Evolutionary conservation across 2,113 vertebrate species (phyloP).

Genomic region (Sphaerodactylus townsendi): DNA sequence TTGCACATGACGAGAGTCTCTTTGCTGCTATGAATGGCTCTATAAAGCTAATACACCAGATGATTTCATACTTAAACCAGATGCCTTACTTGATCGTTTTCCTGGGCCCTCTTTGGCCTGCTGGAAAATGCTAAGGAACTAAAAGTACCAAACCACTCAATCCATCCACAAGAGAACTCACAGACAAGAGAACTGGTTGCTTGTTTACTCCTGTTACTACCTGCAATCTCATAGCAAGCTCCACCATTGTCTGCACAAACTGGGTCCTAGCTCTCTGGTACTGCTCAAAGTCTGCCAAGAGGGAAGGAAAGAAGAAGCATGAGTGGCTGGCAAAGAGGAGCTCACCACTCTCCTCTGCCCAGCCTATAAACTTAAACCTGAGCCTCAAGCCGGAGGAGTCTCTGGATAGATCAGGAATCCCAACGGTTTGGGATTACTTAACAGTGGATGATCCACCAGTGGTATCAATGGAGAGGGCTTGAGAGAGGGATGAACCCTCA

Average conservation of each 20-base stretch:
- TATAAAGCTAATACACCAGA: neutral
- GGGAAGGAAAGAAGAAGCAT: neutral
- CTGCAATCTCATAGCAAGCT: conserved; percentile 74
- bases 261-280: conserved; percentile 87
- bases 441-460: too few relatives aligned
- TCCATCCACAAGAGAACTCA: neutral
- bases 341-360: too few relatives aligned
- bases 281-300: conserved; percentile 83
- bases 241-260: conserved; percentile 86
- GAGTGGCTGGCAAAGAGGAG: neutral
- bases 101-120: too few relatives aligned
- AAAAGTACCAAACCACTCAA: neutral
- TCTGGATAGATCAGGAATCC: too few relatives aligned
- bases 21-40: neutral
- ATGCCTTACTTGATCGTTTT: neutral
- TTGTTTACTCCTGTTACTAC: too few relatives aligned
- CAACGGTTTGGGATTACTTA: too few relatives aligned
- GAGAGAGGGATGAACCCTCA: too few relatives aligned
- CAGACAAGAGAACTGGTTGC: neutral
- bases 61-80: neutral
- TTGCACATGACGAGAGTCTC: neutral
- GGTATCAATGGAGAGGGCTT: too few relatives aligned
- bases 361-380: neutral
- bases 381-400: too few relatives aligned
- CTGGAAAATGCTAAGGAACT: neutral